These are phyloP conservation scores for Bombus consobrinus DNA, from an alignment of 1,140 invertebrate species.

Conservation along the genomic window DNA sequence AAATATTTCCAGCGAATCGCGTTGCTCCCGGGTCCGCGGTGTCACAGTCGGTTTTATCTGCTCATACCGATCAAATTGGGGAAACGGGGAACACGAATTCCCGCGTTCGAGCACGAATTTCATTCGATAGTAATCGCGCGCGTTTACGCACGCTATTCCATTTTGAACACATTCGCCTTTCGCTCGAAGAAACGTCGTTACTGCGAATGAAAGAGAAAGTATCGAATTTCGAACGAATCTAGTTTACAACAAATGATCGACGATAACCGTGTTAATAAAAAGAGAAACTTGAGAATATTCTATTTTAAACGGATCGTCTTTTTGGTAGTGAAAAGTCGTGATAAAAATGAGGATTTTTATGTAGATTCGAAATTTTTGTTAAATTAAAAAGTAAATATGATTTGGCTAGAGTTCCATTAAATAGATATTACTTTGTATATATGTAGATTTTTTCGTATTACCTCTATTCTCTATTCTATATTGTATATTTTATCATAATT, in stretches of 20 bases:
- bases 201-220: not conserved
- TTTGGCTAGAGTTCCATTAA: not conserved
- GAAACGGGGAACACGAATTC: constrained; percentile 52
- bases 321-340: too few relatives aligned
- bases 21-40: constrained; percentile 16
- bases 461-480: too few relatives aligned
- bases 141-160: constrained; percentile 50
- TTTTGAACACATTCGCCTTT: not conserved
- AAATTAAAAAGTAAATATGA: not conserved
- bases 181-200: not conserved
- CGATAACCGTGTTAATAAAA: not conserved
- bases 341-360: not conserved
- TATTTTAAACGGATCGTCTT: not conserved
- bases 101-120: constrained; percentile 55
- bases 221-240: not conserved
- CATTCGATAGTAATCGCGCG: constrained; percentile 49
- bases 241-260: not conserved
- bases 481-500: not conserved
- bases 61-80: constrained; percentile 55
- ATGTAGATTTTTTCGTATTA: not conserved
- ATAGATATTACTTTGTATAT: not conserved
- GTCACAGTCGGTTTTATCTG: constrained; percentile 42
- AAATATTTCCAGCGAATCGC: constrained; percentile 43
- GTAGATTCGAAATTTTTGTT: not conserved
- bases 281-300: not conserved